A percentile compares a stretch with the other conserved stretches of the same genome.
These are phyloP conservation scores for Ailuropoda melanoleuca DNA, from an alignment of 2,113 vertebrate species.

Conservation along the genomic window DNA sequence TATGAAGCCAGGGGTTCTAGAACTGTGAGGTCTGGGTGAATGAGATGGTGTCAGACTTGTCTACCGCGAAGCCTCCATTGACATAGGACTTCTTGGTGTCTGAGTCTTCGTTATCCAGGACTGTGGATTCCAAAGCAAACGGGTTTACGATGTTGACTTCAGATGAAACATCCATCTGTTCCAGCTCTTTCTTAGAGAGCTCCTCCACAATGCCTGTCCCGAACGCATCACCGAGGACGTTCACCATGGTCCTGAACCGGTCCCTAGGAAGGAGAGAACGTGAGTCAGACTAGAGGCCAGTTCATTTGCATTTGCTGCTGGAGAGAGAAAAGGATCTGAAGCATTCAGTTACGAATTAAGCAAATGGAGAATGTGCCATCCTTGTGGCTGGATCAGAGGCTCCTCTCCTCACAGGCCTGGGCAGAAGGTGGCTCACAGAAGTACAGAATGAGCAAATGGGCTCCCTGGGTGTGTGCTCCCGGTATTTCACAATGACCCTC, in stretches of 20 bases:
- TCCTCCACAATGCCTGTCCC: conserved; percentile 96
- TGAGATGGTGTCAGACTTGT: conserved; percentile 96
- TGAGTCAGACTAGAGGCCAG: conserved; percentile 48
- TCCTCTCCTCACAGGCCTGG: background rate
- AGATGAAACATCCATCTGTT: conserved; percentile 91
- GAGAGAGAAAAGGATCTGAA: background rate
- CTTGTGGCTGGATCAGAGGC: background rate
- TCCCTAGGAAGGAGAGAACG: conserved; percentile 86
- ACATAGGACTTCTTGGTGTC: conserved; percentile 94
- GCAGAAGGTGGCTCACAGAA: background rate
- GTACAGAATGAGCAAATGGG: background rate
- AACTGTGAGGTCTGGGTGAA: conserved; percentile 99
- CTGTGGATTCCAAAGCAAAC: conserved; percentile 92
- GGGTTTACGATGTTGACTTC: conserved; percentile 95
- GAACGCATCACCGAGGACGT: conserved; percentile 96
- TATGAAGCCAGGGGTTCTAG: conserved; percentile 80
- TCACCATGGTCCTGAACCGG: conserved; percentile 98
- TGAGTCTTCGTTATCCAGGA: conserved; percentile 89
- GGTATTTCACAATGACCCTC: background rate
- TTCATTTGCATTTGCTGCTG: background rate
- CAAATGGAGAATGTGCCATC: background rate
- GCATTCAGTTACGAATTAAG: background rate
- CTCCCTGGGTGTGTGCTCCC: background rate
- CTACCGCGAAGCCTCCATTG: conserved; percentile 95
- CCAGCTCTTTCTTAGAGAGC: conserved; percentile 94